A percentile compares a stretch with the other conserved stretches of the same genome.
phyloP scores from a whole-genome alignment of 2,797 vertebrate genomes.

The Babyrousa celebensis region DNA sequence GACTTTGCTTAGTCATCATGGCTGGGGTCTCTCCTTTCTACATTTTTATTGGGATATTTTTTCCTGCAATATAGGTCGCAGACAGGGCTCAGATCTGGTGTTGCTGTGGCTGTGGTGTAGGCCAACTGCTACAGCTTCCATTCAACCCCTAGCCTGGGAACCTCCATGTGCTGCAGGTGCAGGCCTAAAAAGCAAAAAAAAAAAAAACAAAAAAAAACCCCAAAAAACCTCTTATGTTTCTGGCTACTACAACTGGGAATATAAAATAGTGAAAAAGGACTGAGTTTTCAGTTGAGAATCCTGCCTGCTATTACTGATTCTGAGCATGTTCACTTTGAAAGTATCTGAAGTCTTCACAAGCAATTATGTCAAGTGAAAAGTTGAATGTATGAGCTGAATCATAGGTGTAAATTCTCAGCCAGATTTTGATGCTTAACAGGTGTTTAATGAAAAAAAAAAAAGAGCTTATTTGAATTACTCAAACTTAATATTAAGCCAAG shows the following conservation, averaged over 20 bases:
- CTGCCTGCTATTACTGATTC: not conserved
- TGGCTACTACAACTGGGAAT: not conserved
- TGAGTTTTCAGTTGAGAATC: not conserved
- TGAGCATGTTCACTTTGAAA: not conserved
- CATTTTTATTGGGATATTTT: no score
- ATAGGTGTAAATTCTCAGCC: not conserved
- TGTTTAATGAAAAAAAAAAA: slow-evolving; percentile 44
- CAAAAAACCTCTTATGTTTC: not conserved
- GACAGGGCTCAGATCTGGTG: no score
- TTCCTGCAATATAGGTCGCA: no score
- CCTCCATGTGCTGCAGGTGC: no score
- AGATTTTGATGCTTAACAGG: not conserved
- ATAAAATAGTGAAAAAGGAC: not conserved
- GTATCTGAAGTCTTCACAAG: not conserved
- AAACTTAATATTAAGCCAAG: not conserved
- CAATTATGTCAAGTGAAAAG: not conserved
- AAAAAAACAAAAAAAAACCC: no score
- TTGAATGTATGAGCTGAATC: not conserved
- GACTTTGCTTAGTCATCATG: no score
- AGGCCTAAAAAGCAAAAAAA: no score
- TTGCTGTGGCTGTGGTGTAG: no score
- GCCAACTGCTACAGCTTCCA: no score
- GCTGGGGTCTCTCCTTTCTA: no score
- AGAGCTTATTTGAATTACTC: not conserved
- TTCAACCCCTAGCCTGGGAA: no score